Evolutionary conservation across 53 echinoderm and acorn worm genomes (phyloP), one percentile per base, ranked within the genome.

Genomic region (Astropecten irregularis): DNA sequence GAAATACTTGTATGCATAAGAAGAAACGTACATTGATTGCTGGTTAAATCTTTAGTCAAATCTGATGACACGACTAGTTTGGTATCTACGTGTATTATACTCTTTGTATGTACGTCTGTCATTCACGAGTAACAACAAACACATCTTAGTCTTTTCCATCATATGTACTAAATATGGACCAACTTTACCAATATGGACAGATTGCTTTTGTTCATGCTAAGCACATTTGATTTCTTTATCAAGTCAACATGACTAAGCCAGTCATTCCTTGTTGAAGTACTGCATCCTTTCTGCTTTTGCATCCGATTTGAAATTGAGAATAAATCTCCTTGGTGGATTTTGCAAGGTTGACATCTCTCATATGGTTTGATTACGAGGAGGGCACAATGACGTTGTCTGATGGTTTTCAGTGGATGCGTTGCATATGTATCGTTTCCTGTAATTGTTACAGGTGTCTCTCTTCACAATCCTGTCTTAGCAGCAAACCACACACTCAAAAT

Each of bases 281-380:
- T 40, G 20, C 5, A 8, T 22, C 14, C 0, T 25, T n/a, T n/a
- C n/a, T n/a, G 4, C 15, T 18, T 63, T 16, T 63, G 11, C 1
- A 65, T 3, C 8, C 38, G 16, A 2, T 1, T 27, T n/a, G n/a
- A n/a, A n/a, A n/a, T n/a, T n/a, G n/a, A n/a, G n/a, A n/a, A n/a
- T 14, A 46, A 14, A 38, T 65, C 65, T 38, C 65, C 63, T 7
- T 39, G 26, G 4, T 29, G 13, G 2, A 68, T 2, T 55, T 25
- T 44, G 27, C 84, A 84, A n/a, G 60, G 47, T 14, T 54, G 21
- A 56, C 84, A 84, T 21, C 23, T 44, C 2, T 47, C 33, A 14
- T 68, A 28, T 18, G 68, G 30, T 26, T 38, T 46, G 2, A 9
- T 11, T 31, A 22, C 44, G 4, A 77, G 42, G 1, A 68, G 48